phyloP scores from a whole-genome alignment of 2,888 invertebrate species.

The Dryobotodes eremita region DNA sequence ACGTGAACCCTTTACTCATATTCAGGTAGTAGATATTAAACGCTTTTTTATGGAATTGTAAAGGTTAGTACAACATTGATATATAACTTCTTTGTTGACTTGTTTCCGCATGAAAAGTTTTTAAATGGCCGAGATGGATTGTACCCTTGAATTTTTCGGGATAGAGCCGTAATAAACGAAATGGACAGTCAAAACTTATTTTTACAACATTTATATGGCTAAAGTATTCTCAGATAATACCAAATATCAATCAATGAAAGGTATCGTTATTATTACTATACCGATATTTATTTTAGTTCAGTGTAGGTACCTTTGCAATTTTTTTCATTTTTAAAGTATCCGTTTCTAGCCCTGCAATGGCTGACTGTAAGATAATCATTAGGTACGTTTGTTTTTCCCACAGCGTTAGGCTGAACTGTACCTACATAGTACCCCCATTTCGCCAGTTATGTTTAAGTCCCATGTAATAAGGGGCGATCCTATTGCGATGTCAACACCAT shows the following conservation, averaged over 20 bases:
- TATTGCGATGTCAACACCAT: too few relatives aligned
- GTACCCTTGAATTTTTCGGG: neutral
- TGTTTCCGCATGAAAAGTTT: slow-evolving; percentile 17
- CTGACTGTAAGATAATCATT: neutral
- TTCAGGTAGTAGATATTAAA: too few relatives aligned
- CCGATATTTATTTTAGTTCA: neutral
- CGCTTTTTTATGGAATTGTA: too few relatives aligned
- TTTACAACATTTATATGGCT: neutral
- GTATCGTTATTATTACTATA: neutral
- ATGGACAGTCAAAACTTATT: neutral
- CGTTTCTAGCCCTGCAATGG: neutral
- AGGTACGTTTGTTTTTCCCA: neutral
- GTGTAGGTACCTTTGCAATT: neutral
- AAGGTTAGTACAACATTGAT: too few relatives aligned
- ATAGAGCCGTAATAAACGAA: neutral
- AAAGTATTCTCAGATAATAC: neutral
- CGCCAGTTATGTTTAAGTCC: neutral
- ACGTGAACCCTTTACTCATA: too few relatives aligned
- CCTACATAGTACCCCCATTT: neutral
- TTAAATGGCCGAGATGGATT: slow-evolving; percentile 8
- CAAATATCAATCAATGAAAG: neutral
- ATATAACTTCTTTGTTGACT: too few relatives aligned
- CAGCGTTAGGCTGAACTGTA: neutral
- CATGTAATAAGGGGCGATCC: neutral
- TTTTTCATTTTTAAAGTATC: neutral